Percentiles rank a stretch among this genome's conserved stretches.
Conservation (phyloP, 64 coral and sea anemone species). For the Montipora capricornis region DNA sequence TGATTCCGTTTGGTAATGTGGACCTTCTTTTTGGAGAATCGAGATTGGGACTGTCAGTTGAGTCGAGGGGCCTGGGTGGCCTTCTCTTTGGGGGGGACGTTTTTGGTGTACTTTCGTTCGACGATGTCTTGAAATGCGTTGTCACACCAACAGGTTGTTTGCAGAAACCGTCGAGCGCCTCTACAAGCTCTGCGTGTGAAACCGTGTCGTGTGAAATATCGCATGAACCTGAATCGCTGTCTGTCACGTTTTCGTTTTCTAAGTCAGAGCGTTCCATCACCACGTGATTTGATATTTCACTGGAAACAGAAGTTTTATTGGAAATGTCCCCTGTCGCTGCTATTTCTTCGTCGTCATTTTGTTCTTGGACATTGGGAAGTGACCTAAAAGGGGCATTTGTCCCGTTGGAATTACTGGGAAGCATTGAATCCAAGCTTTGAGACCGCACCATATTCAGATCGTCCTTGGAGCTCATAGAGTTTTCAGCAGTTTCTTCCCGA, state of each 20-base stretch:
- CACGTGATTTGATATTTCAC: background rate
- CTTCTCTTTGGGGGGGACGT: constrained; percentile 1
- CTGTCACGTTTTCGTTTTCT: background rate
- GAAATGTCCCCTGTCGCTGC: background rate
- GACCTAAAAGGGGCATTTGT: background rate
- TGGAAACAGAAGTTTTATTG: background rate
- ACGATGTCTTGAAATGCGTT: background rate
- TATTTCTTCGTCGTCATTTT: background rate
- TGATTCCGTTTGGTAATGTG: background rate
- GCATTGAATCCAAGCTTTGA: constrained; percentile 27
- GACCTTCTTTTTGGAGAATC: background rate
- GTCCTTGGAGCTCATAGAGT: background rate
- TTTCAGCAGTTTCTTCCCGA: background rate
- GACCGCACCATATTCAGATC: background rate
- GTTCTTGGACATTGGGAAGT: background rate
- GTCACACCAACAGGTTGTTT: background rate
- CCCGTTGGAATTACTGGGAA: background rate
- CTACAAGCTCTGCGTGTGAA: background rate
- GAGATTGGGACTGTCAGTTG: background rate
- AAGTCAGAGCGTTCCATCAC: background rate
- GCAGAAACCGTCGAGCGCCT: background rate
- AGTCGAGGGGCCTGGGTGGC: background rate
- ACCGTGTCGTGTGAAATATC: background rate
- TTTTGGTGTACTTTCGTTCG: background rate
- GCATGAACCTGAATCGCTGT: constrained; percentile 5